Evolutionary conservation across 2,797 vertebrate species (phyloP).

Genomic region (Chelon labrosus): DNA sequence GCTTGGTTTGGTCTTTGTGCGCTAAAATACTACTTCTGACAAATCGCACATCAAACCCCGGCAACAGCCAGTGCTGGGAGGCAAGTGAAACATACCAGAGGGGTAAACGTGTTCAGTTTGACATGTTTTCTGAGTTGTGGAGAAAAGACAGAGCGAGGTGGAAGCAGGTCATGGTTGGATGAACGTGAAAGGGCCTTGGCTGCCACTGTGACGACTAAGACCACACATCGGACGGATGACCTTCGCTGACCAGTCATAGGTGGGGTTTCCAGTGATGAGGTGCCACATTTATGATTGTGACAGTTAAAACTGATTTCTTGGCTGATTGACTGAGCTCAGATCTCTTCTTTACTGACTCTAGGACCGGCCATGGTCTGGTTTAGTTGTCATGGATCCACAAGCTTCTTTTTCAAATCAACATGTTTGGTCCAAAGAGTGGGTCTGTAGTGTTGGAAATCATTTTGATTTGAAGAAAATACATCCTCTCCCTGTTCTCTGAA

Average conservation of each 20-base stretch:
- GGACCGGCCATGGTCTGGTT: constrained; percentile 7
- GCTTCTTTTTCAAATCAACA: constrained; percentile 2
- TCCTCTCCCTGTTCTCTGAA: neutral
- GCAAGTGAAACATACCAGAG: constrained; percentile 72
- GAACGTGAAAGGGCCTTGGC: constrained; percentile 64
- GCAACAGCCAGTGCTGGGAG: constrained; percentile 39
- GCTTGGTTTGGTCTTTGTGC: constrained; percentile 39
- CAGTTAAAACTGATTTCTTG: constrained; percentile 40
- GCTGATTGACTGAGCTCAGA: constrained; percentile 27
- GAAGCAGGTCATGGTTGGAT: constrained; percentile 74
- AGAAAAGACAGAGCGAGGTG: constrained; percentile 72
- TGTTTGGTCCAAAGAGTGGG: neutral
- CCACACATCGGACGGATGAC: constrained; percentile 74
- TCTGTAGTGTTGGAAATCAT: constrained; percentile 13
- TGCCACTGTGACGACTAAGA: constrained; percentile 68
- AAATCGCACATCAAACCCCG: constrained; percentile 59
- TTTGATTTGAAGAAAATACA: neutral
- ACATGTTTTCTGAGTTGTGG: constrained; percentile 72
- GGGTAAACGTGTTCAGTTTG: constrained; percentile 65
- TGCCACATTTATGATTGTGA: constrained; percentile 42
- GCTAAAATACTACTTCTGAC: constrained; percentile 63
- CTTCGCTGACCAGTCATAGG: constrained; percentile 59
- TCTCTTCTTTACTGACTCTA: constrained; percentile 21
- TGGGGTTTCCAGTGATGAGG: constrained; percentile 46
- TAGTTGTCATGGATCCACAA: constrained; percentile 3